These are phyloP conservation scores for Sciurus carolinensis DNA, from an alignment of 2,797 vertebrate genomes.

Conservation along the genomic window DNA sequence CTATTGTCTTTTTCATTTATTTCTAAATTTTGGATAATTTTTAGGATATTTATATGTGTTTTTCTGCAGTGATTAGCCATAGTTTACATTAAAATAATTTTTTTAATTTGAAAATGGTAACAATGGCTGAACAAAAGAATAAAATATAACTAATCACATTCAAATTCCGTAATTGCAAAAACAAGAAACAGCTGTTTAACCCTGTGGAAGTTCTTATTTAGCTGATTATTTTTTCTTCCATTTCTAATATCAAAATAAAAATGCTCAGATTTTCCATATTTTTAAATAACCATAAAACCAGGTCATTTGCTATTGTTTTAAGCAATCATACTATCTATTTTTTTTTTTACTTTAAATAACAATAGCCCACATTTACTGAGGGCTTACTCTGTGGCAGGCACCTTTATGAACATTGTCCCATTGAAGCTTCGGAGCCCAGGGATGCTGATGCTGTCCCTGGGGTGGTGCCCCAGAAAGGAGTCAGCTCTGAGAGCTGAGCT, in stretches of 20 bases:
- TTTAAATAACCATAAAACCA: neutral
- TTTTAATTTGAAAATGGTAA: neutral
- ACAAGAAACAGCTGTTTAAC: neutral
- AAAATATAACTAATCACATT: slow-evolving; percentile 20
- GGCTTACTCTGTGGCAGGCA: neutral
- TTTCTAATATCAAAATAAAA: neutral
- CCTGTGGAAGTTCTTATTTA: neutral
- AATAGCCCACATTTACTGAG: neutral
- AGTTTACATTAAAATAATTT: neutral
- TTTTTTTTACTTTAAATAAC: neutral
- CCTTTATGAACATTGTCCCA: neutral
- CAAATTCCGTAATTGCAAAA: slow-evolving; percentile 25
- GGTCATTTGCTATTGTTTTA: neutral
- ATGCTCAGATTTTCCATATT: neutral
- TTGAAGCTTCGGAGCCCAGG: neutral
- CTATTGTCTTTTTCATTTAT: neutral
- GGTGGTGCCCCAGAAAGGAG: neutral
- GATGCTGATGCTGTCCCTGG: neutral
- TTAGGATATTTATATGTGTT: neutral
- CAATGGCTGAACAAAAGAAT: neutral
- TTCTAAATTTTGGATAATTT: neutral
- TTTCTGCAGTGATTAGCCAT: slow-evolving; percentile 2
- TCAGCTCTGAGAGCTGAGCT: neutral
- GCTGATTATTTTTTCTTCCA: neutral
- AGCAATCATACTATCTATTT: neutral